phyloP scores from a whole-genome alignment of 2,888 invertebrate genomes.

The Hyppa rectilinea region DNA sequence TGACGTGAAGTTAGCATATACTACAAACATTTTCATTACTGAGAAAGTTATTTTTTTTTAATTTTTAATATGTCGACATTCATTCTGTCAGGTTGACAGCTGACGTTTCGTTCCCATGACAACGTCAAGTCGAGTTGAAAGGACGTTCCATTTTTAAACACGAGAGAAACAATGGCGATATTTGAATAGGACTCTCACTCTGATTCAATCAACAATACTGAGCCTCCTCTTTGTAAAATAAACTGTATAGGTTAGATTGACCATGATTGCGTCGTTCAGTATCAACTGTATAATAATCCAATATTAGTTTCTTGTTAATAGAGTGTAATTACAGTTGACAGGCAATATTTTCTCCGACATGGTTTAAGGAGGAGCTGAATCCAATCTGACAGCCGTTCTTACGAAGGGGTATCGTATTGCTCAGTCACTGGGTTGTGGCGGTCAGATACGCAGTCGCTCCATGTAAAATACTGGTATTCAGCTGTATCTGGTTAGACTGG shows the following conservation, averaged over 20 bases:
- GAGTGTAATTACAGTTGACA: too few species aligned
- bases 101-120: conserved; percentile 76
- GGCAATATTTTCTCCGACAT: too few species aligned
- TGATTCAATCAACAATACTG: conserved; percentile 84
- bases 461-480: too few species aligned
- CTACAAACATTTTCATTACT: conserved; percentile 44
- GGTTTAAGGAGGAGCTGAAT: too few species aligned
- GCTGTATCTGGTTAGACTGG: too few species aligned
- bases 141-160: conserved; percentile 81
- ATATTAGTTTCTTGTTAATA: too few species aligned
- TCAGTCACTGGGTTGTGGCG: too few species aligned
- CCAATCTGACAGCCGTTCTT: too few species aligned
- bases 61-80: conserved; percentile 47
- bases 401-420: too few species aligned
- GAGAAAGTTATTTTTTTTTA: conserved; percentile 45
- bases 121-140: conserved; percentile 73
- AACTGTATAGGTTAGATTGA: conserved; percentile 52
- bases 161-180: conserved; percentile 81
- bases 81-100: conserved; percentile 74
- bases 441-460: too few species aligned
- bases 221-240: conserved; percentile 71
- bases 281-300: too few species aligned
- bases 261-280: too few species aligned
- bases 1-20: conserved; percentile 49
- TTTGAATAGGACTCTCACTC: conserved; percentile 84